Evolutionary conservation across 2,888 invertebrate genomes (phyloP).

Genomic region (Lottia scabra): DNA sequence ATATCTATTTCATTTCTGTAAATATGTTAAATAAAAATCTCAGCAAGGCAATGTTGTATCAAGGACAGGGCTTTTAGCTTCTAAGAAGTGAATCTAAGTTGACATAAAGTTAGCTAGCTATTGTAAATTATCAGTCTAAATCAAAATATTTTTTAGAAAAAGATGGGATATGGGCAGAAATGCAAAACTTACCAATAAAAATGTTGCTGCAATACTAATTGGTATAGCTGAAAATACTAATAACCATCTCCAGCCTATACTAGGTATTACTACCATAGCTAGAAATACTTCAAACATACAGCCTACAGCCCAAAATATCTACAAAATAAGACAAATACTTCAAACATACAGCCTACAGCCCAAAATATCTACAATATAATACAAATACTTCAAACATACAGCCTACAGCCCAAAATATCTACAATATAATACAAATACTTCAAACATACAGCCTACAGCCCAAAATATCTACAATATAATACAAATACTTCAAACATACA

Average conservation of each 20-base stretch:
- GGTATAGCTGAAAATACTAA: constrained; percentile 63
- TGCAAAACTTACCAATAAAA: constrained; percentile 54
- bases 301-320: constrained; percentile 67
- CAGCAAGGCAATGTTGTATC: no score
- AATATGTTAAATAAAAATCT: no score
- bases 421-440: not conserved
- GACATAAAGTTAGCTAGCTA: no score
- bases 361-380: not conserved
- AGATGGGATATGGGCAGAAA: no score
- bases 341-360: not conserved
- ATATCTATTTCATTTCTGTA: no score
- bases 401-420: not conserved
- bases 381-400: not conserved
- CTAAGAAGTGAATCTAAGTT: no score
- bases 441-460: not conserved
- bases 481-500: not conserved
- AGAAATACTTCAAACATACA: constrained; percentile 63
- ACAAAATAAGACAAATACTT: constrained; percentile 15
- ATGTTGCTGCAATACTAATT: constrained; percentile 48
- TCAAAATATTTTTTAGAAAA: no score
- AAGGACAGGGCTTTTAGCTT: no score
- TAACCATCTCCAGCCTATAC: constrained; percentile 65
- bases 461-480: not conserved
- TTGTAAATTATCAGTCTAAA: no score
- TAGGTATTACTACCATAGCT: constrained; percentile 59